A percentile compares a stretch with the other conserved stretches of the same genome.
Evolutionary conservation across 2,113 vertebrate species (phyloP).

Genomic region (Macheiramphus alcinus): DNA sequence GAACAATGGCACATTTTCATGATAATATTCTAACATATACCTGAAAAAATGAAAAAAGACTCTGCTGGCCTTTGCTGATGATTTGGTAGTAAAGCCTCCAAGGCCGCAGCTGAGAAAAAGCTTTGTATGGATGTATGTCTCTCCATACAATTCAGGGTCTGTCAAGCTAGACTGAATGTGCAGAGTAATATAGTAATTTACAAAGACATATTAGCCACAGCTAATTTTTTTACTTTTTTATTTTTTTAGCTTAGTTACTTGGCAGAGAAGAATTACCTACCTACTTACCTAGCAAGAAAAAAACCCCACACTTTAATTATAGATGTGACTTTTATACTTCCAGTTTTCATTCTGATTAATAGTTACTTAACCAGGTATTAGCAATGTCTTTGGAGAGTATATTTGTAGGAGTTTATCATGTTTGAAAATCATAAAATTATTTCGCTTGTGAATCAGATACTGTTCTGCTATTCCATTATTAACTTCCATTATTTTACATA

Average conservation of each 20-base stretch:
- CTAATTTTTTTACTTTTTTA: neutral
- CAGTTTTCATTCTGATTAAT: neutral
- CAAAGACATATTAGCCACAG: neutral
- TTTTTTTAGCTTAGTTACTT: neutral
- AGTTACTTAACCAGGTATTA: neutral
- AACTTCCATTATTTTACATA: neutral
- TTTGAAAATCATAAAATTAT: neutral
- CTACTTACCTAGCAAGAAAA: neutral
- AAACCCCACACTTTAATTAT: neutral
- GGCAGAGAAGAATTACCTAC: neutral
- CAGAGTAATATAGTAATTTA: neutral
- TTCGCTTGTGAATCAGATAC: neutral
- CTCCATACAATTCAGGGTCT: neutral
- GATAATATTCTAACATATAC: neutral
- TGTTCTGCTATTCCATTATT: neutral
- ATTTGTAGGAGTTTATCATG: neutral
- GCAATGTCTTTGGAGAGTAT: neutral
- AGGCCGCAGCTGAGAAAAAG: accelerated
- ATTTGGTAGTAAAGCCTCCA: neutral
- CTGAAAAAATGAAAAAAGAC: neutral
- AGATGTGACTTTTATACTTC: neutral
- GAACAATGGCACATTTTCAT: neutral
- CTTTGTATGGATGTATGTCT: neutral
- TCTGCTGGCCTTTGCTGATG: neutral
- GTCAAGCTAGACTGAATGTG: neutral